A percentile compares a stretch with the other conserved stretches of the same genome.
These are phyloP conservation scores for Calyptommatus sinebrachiatus DNA, from an alignment of 2,113 vertebrate genomes.

Conservation along the genomic window DNA sequence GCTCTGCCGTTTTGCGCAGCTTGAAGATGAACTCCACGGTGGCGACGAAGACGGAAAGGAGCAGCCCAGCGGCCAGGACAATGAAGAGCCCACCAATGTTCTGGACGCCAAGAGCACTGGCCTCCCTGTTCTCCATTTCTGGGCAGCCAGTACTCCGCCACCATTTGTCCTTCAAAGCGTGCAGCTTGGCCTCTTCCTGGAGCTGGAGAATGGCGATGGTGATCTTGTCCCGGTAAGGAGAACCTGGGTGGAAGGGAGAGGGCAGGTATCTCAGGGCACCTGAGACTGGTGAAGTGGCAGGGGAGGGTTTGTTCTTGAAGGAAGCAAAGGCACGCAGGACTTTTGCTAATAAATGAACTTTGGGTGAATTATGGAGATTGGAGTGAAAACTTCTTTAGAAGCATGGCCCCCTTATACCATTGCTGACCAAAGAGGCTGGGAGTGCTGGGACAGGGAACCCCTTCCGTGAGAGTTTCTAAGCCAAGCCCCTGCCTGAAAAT, in stretches of 20 bases:
- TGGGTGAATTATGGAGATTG: fast-evolving
- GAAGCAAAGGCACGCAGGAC: no score
- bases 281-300: background rate
- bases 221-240: slow-evolving; percentile 96
- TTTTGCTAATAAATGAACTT: no score
- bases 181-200: slow-evolving; percentile 94
- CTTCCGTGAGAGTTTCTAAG: no score
- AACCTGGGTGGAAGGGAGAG: slow-evolving; percentile 74
- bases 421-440: background rate
- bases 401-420: fast-evolving
- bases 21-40: slow-evolving; percentile 97
- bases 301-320: background rate
- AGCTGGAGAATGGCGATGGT: slow-evolving; percentile 96
- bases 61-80: slow-evolving; percentile 90
- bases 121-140: slow-evolving; percentile 89
- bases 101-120: slow-evolving; percentile 92
- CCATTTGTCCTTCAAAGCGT: slow-evolving; percentile 97
- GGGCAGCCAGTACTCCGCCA: slow-evolving; percentile 92
- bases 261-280: fast-evolving
- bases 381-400: background rate
- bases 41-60: slow-evolving; percentile 93
- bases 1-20: slow-evolving; percentile 88
- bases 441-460: background rate
- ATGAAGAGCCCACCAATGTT: slow-evolving; percentile 98
- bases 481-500: no score